A percentile compares a stretch with the other conserved stretches of the same genome.
Evolutionary conservation across 2,113 vertebrate genomes (phyloP).

Genomic region (Melanotaenia duboulayi): DNA sequence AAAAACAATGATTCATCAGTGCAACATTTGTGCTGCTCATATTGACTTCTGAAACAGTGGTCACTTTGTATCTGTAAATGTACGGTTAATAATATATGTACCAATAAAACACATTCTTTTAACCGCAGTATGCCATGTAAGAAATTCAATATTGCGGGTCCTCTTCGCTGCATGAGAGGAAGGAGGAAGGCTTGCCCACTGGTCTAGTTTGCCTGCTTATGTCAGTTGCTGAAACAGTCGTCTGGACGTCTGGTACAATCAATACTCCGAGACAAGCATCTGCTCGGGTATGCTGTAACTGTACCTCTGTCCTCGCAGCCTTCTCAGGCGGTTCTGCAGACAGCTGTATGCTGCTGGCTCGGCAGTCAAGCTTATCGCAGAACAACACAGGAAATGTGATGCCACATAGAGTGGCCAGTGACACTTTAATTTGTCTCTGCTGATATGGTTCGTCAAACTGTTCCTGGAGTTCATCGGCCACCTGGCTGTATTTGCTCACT

Average conservation of each 20-base stretch:
- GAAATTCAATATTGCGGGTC: not conserved
- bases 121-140: constrained; percentile 12
- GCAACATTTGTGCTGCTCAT: no score
- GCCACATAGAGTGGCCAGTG: constrained; percentile 26
- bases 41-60: no score
- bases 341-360: constrained; percentile 31
- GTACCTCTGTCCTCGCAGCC: constrained; percentile 32
- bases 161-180: not conserved
- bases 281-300: constrained; percentile 59
- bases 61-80: not conserved
- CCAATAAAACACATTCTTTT: not conserved
- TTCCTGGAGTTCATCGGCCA: constrained; percentile 60
- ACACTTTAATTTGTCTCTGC: constrained; percentile 71
- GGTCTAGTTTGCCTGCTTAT: constrained; percentile 10
- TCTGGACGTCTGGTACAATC: constrained; percentile 63
- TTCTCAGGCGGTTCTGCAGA: constrained; percentile 42
- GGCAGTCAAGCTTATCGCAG: constrained; percentile 35
- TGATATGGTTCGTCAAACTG: constrained; percentile 69
- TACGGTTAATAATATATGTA: not conserved
- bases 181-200: not conserved
- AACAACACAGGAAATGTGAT: constrained; percentile 60
- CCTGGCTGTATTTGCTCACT: constrained; percentile 50
- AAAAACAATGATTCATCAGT: not conserved
- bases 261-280: constrained; percentile 58
- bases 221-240: constrained; percentile 38